Evolutionary conservation across 1,140 invertebrate species (phyloP).

Genomic region (Ladona fulva): DNA sequence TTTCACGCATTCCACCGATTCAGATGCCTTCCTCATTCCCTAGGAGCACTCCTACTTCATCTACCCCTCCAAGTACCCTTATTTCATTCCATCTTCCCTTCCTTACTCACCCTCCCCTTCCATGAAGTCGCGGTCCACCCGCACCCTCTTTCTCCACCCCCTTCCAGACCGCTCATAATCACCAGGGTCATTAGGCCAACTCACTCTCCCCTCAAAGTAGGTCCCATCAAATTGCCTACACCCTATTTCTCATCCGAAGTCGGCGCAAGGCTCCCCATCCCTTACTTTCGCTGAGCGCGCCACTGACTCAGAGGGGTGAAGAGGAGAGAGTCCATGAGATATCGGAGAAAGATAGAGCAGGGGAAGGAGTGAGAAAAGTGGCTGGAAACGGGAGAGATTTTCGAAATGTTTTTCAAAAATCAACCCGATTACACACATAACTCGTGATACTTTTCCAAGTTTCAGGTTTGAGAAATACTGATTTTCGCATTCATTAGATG

Average conservation of each 20-base stretch:
- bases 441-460: too few species aligned
- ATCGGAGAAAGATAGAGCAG: too few species aligned
- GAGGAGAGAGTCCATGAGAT: too few species aligned
- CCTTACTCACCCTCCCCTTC: not conserved
- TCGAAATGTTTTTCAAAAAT: too few species aligned
- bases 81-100: not conserved
- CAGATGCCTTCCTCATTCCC: not conserved
- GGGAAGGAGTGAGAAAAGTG: too few species aligned
- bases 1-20: too few species aligned
- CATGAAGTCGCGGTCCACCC: not conserved
- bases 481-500: too few species aligned
- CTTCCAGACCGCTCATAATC: constrained; percentile 6
- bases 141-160: not conserved
- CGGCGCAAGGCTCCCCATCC: constrained; percentile 1
- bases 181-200: constrained; percentile 6
- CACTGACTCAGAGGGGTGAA: not conserved
- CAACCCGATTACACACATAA: too few species aligned
- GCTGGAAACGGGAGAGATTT: too few species aligned
- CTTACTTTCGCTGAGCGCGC: not conserved
- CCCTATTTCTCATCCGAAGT: not conserved
- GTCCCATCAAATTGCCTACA: not conserved
- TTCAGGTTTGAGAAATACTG: too few species aligned
- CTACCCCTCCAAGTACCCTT: not conserved
- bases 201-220: not conserved
- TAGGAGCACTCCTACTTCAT: not conserved